Base-by-base conservation (phyloP, 2,113 vertebrate species). In the Hyla sarda region DNA sequence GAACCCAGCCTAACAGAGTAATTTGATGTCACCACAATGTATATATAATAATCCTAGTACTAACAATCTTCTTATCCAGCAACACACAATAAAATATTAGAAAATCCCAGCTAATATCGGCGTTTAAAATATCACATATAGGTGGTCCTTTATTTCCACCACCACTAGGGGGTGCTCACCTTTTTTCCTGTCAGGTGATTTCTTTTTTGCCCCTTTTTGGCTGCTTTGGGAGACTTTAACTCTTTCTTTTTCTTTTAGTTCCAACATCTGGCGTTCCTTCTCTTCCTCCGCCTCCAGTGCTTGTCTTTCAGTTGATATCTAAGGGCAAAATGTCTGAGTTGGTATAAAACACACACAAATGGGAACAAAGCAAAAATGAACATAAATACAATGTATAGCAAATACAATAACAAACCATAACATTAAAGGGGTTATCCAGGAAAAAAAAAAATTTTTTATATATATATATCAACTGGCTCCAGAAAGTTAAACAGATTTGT, bases 261-360 rank as follows among this genome's bases (percentile, higher is more conserved):
- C 90, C 69, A 60, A 30, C 67, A 84, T 76, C 54, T 91, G 89
- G 3, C 0, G 34, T 85, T 95, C 93, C 23, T 90, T 89, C 72
- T 92, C 93, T 77, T 95, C 95, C 30, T 94, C 94, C 5, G 85
- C 74, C 86, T 95, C 91, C 86, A 80, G 90, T 60, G 88, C 88
- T 5, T 91, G 90, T 82, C 89, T 88, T 92, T 95, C 95, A 84
- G 88, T 87, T 82, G 88, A 87, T 82, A 95, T 89, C 95, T 96
- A 79, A 16, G 30, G 34, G 67, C 17, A 30, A 25, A 60, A 60
- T 25, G 11, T 60, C 23, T 0, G 58, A 60, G 2, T 12, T 23
- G 54, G 5, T 1, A 23, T 58, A 58, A 58, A 58, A 58, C 54
- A 58, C 21, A 13, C 0, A n/a, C 54, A 23, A 23, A 58, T 1